These are phyloP conservation scores for Drosophila affinis DNA, from an alignment of 2,888 invertebrate genomes.

Conservation along the genomic window DNA sequence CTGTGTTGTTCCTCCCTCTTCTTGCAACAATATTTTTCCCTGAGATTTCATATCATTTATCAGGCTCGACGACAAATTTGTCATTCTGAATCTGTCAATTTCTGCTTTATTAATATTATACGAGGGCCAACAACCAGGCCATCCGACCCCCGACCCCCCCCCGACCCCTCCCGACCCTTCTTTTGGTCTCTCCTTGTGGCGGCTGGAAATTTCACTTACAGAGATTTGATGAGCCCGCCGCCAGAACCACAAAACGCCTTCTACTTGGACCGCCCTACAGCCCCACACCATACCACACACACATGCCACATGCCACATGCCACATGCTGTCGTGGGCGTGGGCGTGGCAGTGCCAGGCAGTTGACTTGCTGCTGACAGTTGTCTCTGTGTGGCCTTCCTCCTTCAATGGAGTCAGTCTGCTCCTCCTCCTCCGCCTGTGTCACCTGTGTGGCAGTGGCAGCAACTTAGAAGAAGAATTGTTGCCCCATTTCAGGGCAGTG, in stretches of 20 bases:
- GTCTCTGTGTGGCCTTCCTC: conserved; percentile 20
- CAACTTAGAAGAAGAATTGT: conserved; percentile 5
- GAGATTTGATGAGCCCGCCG: conserved; percentile 67
- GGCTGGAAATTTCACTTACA: conserved; percentile 68
- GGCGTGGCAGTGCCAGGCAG: conserved; percentile 40
- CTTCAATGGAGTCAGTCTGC: not conserved
- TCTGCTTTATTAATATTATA: conserved; percentile 80
- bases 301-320: conserved; percentile 9
- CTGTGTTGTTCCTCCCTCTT: not conserved
- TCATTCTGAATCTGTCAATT: conserved; percentile 82
- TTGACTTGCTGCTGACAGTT: conserved; percentile 66
- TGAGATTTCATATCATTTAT: conserved; percentile 79
- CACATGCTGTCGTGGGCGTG: conserved; percentile 24
- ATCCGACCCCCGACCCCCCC: no score
- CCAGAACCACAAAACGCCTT: conserved; percentile 51
- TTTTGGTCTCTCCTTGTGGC: not conserved
- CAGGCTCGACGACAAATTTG: conserved; percentile 82
- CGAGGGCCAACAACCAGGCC: conserved; percentile 37
- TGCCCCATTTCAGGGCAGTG: not conserved
- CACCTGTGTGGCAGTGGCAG: conserved; percentile 24
- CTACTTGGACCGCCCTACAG: conserved; percentile 1
- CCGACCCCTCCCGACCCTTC: not conserved
- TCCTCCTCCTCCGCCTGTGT: not conserved
- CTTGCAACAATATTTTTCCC: conserved; percentile 72
- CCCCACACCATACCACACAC: not conserved